Conservation (phyloP, 1,140 invertebrate genomes). For the Neomicropteryx cornuta region DNA sequence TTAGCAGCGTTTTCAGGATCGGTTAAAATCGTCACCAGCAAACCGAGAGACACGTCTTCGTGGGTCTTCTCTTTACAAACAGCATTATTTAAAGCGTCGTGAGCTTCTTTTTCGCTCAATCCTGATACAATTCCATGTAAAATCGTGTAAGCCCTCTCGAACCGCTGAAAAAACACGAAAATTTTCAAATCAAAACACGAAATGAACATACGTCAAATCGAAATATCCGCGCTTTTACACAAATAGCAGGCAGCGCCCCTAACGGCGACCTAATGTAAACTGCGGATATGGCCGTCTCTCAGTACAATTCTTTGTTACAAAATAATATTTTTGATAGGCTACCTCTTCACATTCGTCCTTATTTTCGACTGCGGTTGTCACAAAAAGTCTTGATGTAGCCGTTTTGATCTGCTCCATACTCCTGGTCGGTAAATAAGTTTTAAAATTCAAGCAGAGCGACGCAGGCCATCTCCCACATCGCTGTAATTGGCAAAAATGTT, state of each 20-base stretch:
- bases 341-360: conserved; percentile 78
- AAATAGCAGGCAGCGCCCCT: conserved; percentile 28
- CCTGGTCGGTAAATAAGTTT: conserved; percentile 26
- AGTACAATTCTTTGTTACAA: conserved; percentile 41
- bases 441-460: conserved; percentile 37
- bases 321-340: conserved; percentile 41
- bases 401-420: conserved; percentile 47
- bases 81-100: conserved; percentile 80
- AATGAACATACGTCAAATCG: conserved; percentile 12
- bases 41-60: conserved; percentile 86
- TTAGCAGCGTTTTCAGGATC: conserved; percentile 74
- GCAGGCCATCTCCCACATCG: conserved; percentile 41
- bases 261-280: conserved; percentile 35
- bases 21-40: conserved; percentile 80
- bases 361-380: conserved; percentile 59
- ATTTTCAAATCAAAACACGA: conserved; percentile 9
- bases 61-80: conserved; percentile 80
- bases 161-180: conserved; percentile 61
- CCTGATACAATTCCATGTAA: conserved; percentile 68
- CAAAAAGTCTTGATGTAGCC: conserved; percentile 43
- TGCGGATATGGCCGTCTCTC: conserved; percentile 43
- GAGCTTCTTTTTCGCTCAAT: conserved; percentile 85
- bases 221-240: conserved; percentile 31
- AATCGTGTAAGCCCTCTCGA: conserved; percentile 68
- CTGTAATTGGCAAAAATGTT: conserved; percentile 42